A percentile compares a stretch with the other conserved stretches of the same genome.
These are phyloP conservation scores for Cydia amplana DNA, from an alignment of 1,140 invertebrate species.

Conservation along the genomic window DNA sequence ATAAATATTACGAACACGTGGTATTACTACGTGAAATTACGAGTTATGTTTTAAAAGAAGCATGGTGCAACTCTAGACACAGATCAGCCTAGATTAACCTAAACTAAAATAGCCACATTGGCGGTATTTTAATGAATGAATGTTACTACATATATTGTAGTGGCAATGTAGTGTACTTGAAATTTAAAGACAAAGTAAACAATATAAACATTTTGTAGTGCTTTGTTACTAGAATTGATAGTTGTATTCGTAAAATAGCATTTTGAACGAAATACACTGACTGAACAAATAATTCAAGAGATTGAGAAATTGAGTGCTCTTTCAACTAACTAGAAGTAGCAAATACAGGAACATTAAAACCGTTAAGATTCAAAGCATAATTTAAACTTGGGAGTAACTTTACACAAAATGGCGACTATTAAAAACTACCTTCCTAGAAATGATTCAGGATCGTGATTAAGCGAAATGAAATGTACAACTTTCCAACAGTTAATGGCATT, in stretches of 20 bases:
- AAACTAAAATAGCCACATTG: too few relatives aligned
- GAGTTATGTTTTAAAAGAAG: neutral
- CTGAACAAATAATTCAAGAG: neutral
- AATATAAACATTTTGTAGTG: too few relatives aligned
- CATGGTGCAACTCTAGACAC: neutral
- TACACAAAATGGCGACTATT: neutral
- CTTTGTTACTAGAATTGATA: too few relatives aligned
- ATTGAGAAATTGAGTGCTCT: neutral
- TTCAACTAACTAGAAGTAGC: neutral
- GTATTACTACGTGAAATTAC: neutral
- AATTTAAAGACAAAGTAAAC: too few relatives aligned
- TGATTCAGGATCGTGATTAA: neutral
- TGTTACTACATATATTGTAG: too few relatives aligned
- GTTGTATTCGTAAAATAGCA: too few relatives aligned
- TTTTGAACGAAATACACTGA: too few relatives aligned
- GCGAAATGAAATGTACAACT: neutral
- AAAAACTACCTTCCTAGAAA: conserved; percentile 11
- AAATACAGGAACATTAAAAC: neutral
- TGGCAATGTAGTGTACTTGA: too few relatives aligned
- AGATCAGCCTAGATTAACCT: neutral
- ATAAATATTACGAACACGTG: neutral
- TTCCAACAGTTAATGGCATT: conserved; percentile 7
- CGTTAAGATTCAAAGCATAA: neutral
- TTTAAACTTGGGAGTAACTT: neutral
- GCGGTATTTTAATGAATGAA: too few relatives aligned